Conservation (phyloP, 2,797 vertebrate species). For the Semotilus atromaculatus region DNA sequence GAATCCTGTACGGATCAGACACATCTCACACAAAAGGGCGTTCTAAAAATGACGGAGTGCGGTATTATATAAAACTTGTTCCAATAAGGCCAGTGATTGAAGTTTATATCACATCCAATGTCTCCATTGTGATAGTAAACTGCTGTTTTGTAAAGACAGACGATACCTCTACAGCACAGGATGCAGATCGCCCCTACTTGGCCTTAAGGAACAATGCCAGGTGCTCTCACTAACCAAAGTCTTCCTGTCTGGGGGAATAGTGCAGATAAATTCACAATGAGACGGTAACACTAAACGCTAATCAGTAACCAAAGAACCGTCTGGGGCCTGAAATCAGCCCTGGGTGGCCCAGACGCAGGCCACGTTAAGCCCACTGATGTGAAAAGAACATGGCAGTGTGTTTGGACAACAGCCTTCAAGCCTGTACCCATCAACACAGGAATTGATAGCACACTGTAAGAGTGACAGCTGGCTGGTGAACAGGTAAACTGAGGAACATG, state of each 20-base stretch:
- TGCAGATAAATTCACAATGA: slow-evolving; percentile 59
- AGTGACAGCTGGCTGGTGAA: slow-evolving; percentile 34
- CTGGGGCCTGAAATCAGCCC: slow-evolving; percentile 27
- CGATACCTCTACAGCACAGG: slow-evolving; percentile 33
- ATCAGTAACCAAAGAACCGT: slow-evolving; percentile 47
- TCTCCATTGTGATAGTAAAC: slow-evolving; percentile 50
- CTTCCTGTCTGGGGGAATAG: slow-evolving; percentile 21
- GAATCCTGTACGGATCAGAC: not conserved
- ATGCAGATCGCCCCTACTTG: slow-evolving; percentile 36
- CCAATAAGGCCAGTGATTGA: not conserved
- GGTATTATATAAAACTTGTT: not conserved
- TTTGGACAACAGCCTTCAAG: slow-evolving; percentile 34
- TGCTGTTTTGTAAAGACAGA: slow-evolving; percentile 54
- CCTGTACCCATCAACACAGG: slow-evolving; percentile 34
- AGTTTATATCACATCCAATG: slow-evolving; percentile 6
- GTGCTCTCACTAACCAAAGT: slow-evolving; percentile 11
- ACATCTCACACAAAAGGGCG: not conserved
- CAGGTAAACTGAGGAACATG: slow-evolving; percentile 35
- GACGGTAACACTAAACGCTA: slow-evolving; percentile 43
- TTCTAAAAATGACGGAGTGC: not conserved
- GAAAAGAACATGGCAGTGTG: slow-evolving; percentile 10
- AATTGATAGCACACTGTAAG: slow-evolving; percentile 29
- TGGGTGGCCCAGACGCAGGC: slow-evolving; percentile 38
- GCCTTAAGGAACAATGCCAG: slow-evolving; percentile 21
- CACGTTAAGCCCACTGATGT: not conserved